Conservation (phyloP, 2,888 invertebrate genomes). For the Ophraella communa region DNA sequence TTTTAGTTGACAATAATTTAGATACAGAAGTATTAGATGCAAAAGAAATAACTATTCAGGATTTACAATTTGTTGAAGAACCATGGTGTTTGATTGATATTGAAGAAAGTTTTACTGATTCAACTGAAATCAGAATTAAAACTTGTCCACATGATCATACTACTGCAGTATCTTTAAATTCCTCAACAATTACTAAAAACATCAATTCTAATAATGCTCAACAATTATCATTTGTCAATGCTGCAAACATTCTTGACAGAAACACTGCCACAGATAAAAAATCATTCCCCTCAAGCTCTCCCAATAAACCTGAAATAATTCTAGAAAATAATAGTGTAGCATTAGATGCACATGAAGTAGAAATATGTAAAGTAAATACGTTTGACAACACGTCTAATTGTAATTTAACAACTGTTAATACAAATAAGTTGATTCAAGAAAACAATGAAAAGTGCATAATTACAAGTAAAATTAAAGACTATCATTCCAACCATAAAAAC, state of each 20-base stretch:
- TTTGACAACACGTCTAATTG: neutral
- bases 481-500: neutral
- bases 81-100: conserved; percentile 36
- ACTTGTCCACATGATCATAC: conserved; percentile 16
- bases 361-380: conserved; percentile 23
- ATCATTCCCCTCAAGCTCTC: too few species aligned
- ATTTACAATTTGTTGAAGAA: conserved; percentile 32
- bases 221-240: neutral
- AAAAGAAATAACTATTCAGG: conserved; percentile 36
- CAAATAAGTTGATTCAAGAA: neutral
- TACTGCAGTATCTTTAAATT: neutral
- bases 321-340: conserved; percentile 26
- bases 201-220: neutral
- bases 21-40: conserved; percentile 41
- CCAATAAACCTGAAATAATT: conserved; percentile 6
- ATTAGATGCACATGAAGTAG: conserved; percentile 27
- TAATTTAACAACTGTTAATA: conserved; percentile 9
- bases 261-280: neutral
- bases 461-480: neutral
- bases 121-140: conserved; percentile 28
- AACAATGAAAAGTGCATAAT: neutral
- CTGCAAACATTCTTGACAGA: neutral
- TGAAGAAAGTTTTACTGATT: conserved; percentile 7
- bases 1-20: conserved; percentile 29
- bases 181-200: neutral